A percentile compares a stretch with the other conserved stretches of the same genome.
Conservation (phyloP, 1,140 invertebrate genomes). For the Babylonia areolata region DNA sequence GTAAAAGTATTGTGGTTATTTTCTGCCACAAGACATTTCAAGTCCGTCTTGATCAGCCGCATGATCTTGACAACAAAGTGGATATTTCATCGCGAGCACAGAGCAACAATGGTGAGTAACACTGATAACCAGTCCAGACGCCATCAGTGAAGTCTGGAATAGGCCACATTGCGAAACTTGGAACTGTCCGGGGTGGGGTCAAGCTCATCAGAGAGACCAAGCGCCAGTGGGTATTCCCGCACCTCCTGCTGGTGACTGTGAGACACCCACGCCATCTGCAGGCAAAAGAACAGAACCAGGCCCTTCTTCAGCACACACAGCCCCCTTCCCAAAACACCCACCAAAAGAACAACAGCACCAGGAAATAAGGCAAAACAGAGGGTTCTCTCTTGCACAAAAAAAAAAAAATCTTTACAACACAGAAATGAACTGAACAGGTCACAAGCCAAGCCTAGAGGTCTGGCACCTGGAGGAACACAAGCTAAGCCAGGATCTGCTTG, state of each 20-base stretch:
- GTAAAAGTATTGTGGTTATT: too few relatives aligned
- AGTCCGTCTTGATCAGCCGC: too few relatives aligned
- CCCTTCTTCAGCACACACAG: neutral
- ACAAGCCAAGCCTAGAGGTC: too few relatives aligned
- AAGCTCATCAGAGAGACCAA: slow-evolving; percentile 29
- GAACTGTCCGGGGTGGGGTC: slow-evolving; percentile 19
- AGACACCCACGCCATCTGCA: slow-evolving; percentile 32
- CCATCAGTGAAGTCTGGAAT: slow-evolving; percentile 18
- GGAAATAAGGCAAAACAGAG: neutral
- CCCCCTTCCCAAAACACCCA: neutral
- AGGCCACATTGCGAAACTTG: slow-evolving; percentile 36
- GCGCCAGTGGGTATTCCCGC: slow-evolving; percentile 40
- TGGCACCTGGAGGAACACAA: too few relatives aligned
- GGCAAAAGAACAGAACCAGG: slow-evolving; percentile 27
- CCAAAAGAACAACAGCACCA: neutral
- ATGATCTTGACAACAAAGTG: too few relatives aligned
- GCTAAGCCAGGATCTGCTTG: too few relatives aligned
- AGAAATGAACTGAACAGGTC: too few relatives aligned
- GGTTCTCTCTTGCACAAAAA: neutral
- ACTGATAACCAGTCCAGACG: too few relatives aligned
- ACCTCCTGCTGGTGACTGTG: slow-evolving; percentile 36
- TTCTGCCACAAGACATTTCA: too few relatives aligned
- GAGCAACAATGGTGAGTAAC: too few relatives aligned
- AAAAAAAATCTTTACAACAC: neutral
- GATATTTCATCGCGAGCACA: too few relatives aligned